Evolutionary conservation across 1,140 invertebrate genomes (phyloP), one percentile per base, ranked within the genome.

Genomic region (Cydia fagiglandana): DNA sequence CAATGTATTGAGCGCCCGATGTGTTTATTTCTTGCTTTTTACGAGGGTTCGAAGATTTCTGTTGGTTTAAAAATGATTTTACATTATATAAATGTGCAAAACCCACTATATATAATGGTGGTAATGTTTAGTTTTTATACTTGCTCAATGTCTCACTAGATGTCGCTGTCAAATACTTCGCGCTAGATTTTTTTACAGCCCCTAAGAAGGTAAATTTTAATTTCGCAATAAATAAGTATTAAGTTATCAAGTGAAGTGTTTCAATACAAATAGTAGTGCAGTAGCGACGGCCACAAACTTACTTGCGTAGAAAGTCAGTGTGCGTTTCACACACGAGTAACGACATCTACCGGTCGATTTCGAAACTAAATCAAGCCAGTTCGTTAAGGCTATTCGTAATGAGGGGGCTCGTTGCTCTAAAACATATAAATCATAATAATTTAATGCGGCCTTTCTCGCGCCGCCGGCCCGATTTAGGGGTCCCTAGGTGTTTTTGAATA

Each of bases 401-500:
- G n/a, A 56, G 53, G 53, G n/a, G 53, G 53, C 53, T 77, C 80
- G 76, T 80, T 84, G 80, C 81, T 84, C 86, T 89, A 90, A 90
- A 90, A 90, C 86, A 90, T 86, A 91, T 91, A 91, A 91, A 91
- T 91, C 90, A 91, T 91, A 91, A 91, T 91, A 91, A 91, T 91
- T 91, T 91, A 91, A 91, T 86, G 86, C 87, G 81, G 81, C 81
- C 78, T 81, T 80, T 76, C 80, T 81, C 84, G 82, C 79, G 84
- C 84, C 82, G 82, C 83, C 74, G 77, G 80, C 81, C 75, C 79
- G 81, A 56, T 17, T 56, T 17, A 56, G 53, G 53, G 53, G 7
- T 56, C 53, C 15, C 53, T 56, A n/a, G 53, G 53, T 2, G 4
- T 7, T n/a, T 56, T 5, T 13, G 0, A 50, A 50, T 15, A 47